Base-by-base conservation (phyloP, 2,888 invertebrate genomes). In the Minunthozetes semirufus region DNA sequence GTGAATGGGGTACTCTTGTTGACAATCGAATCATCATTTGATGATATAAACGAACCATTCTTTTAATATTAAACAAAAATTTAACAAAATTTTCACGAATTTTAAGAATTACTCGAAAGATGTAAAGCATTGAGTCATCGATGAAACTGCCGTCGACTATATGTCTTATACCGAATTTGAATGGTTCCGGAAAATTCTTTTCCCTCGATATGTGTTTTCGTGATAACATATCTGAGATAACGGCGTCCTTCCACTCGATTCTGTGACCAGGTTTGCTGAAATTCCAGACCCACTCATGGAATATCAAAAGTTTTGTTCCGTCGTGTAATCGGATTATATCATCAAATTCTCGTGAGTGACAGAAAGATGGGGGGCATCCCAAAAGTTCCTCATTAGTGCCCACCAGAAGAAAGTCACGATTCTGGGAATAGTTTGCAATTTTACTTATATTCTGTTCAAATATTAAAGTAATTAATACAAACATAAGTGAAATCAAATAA, bases 311-410 rank as follows among this genome's bases (percentile, higher is more conserved):
- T 38, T 63, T 29, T 38, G 15, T 63, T 29, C 33, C n/a, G 19
- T 63, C 19, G n/a, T 29, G 63, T 63, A 63, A 33, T 33, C 63
- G 29, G 5, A 63, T 63, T 17, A 63, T 63, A 63, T 63, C 63
- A 63, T 63, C 63, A n/a, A 63, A 63, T 63, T 38, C 5, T 6
- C 38, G 63, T 8, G 8, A 33, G 3, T 63, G 63, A 63, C 63
- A 63, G 19, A 33, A 17, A 63, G 63, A 63, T 33, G 63, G 63
- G 33, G 63, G 63, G 33, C 63, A 63, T 38, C 63, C 63, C 33
- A 63, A 19, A n/a, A 63, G 63, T 19, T 63, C 63, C 33, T 63
- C 63, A 33, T 63, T 63, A n/a, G 33, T 9, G 1, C 63, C 63
- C 6, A 33, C 17, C 17, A 63, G 63, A 63, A 63, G 63, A 33